phyloP scores from a whole-genome alignment of 2,888 invertebrate species.

The Cheiracanthium punctorium region DNA sequence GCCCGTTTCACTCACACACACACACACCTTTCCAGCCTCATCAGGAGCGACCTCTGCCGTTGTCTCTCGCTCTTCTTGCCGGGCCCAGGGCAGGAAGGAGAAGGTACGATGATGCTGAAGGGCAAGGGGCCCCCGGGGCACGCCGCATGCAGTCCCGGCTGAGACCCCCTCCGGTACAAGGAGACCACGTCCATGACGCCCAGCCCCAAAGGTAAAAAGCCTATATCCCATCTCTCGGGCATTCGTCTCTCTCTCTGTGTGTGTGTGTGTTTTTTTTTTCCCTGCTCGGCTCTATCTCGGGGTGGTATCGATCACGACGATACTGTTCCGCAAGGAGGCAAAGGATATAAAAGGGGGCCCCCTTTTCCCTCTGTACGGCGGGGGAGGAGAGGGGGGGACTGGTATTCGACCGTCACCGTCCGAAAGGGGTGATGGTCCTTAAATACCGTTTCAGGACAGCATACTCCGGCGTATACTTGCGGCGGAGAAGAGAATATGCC shows the following conservation, averaged over 20 bases:
- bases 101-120: slow-evolving; percentile 46
- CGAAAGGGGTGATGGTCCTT: background rate
- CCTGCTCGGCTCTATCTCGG: background rate
- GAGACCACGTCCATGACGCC: slow-evolving; percentile 52
- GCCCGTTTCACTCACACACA: too few species aligned
- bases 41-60: slow-evolving; percentile 16
- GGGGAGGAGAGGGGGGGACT: slow-evolving; percentile 3
- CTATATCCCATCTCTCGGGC: too few species aligned
- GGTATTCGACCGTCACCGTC: slow-evolving; percentile 41
- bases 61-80: background rate
- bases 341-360: background rate
- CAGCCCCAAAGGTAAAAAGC: slow-evolving; percentile 45
- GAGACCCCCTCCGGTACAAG: slow-evolving; percentile 21
- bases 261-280: too few species aligned
- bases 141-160: slow-evolving; percentile 56
- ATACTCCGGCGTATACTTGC: background rate
- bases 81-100: slow-evolving; percentile 10
- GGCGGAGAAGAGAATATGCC: background rate
- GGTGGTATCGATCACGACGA: slow-evolving; percentile 8
- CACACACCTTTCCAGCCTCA: background rate
- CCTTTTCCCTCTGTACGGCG: background rate
- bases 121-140: slow-evolving; percentile 66
- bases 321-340: background rate
- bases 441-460: background rate
- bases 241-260: too few species aligned